Conservation (phyloP, 1,140 invertebrate species). For the Caenorhabditis inopinata region DNA sequence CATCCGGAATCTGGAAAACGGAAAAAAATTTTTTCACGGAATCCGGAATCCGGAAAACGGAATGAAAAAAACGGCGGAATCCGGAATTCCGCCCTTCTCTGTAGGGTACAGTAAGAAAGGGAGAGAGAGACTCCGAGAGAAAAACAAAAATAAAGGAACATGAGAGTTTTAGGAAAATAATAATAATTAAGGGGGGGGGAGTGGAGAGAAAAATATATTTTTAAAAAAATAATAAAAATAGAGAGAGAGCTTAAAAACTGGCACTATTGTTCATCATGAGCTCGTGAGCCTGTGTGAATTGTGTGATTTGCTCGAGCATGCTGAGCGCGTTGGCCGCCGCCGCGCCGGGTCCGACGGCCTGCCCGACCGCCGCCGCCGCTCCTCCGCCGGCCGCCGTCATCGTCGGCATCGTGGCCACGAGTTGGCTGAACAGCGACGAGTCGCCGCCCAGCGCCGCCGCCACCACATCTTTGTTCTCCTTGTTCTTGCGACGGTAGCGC, state of each 20-base stretch:
- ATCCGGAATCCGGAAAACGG: too few species aligned
- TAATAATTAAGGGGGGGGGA: background rate
- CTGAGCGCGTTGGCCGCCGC: background rate
- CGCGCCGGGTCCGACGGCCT: background rate
- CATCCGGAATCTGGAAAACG: too few species aligned
- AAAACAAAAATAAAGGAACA: too few species aligned
- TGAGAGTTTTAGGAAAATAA: too few species aligned
- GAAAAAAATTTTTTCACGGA: too few species aligned
- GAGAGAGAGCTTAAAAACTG: background rate
- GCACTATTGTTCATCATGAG: slow-evolving; percentile 23
- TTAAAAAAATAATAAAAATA: background rate
- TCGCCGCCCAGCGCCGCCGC: background rate
- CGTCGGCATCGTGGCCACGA: background rate
- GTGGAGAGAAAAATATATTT: background rate
- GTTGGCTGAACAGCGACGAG: background rate
- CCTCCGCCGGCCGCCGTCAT: background rate
- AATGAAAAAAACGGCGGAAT: too few species aligned
- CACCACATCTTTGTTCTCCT: background rate
- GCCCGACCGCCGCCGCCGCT: background rate
- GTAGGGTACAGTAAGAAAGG: too few species aligned
- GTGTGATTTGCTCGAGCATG: slow-evolving; percentile 1
- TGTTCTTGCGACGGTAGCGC: slow-evolving; percentile 3
- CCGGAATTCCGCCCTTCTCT: too few species aligned
- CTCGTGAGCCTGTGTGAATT: slow-evolving; percentile 5
- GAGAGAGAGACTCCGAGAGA: too few species aligned